Conservation (phyloP, 2,797 vertebrate species). For the Lagorchestes hirsutus region DNA sequence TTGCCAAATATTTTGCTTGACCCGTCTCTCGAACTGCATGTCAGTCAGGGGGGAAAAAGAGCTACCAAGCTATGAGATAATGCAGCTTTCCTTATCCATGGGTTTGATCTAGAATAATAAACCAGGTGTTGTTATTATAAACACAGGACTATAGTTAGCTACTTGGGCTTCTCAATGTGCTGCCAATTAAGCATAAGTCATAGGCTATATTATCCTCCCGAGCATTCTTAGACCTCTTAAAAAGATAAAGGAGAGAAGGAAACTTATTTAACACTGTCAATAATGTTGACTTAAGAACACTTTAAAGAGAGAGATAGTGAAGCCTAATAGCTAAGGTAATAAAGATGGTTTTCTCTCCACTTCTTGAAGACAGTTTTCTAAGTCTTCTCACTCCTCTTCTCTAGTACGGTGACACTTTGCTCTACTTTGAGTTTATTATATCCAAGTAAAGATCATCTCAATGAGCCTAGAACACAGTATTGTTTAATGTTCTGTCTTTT, state of each 20-base stretch:
- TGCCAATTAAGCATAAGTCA: conserved; percentile 9
- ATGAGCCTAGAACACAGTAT: neutral
- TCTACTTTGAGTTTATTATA: neutral
- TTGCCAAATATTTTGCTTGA: conserved; percentile 15
- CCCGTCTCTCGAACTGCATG: neutral
- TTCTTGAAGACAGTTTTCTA: neutral
- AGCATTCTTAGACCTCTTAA: neutral
- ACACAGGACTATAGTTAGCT: conserved; percentile 4
- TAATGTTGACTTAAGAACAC: neutral
- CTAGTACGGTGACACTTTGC: neutral
- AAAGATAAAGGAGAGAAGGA: neutral
- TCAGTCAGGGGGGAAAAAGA: neutral
- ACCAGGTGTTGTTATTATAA: conserved; percentile 21
- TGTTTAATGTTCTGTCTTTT: no score
- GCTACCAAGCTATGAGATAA: conserved; percentile 5
- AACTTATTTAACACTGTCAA: neutral
- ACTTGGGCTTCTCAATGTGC: neutral
- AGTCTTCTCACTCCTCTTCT: neutral
- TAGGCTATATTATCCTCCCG: neutral
- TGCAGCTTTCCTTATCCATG: conserved; percentile 13
- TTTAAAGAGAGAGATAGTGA: neutral
- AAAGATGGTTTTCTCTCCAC: neutral
- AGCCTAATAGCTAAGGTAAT: neutral
- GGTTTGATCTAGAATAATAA: conserved; percentile 14
- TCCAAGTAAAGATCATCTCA: neutral